These are phyloP conservation scores for Gymnopithys bicolor DNA, from an alignment of 2,797 vertebrate genomes.

Conservation along the genomic window DNA sequence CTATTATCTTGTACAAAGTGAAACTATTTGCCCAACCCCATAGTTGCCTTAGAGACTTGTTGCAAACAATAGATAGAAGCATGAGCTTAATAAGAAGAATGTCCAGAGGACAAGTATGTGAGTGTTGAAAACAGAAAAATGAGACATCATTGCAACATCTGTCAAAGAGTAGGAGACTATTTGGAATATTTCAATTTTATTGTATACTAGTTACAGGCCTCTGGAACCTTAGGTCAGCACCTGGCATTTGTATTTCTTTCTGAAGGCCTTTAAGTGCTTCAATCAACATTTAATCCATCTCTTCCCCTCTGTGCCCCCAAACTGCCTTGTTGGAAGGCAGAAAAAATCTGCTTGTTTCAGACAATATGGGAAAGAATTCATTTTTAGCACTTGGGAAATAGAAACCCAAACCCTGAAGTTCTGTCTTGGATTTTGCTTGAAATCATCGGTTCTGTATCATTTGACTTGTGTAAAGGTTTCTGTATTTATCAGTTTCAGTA, in stretches of 20 bases:
- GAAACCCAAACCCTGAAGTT: background rate
- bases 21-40: slow-evolving; percentile 7
- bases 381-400: background rate
- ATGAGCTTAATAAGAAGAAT: background rate
- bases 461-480: background rate
- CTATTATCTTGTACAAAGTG: slow-evolving; percentile 37
- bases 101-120: slow-evolving; percentile 3
- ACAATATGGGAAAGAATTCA: background rate
- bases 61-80: slow-evolving; percentile 23
- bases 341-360: background rate
- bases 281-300: background rate
- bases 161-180: background rate
- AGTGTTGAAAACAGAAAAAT: slow-evolving; percentile 29
- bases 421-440: background rate
- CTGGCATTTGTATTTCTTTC: background rate
- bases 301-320: background rate
- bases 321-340: background rate
- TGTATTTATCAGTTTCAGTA: background rate
- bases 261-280: background rate
- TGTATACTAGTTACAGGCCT: background rate
- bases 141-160: background rate
- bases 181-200: background rate
- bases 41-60: slow-evolving; percentile 20
- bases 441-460: background rate
- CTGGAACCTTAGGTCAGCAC: background rate